Evolutionary conservation across 2,888 invertebrate genomes (phyloP), one percentile per base, ranked within the genome.

Genomic region (Tromatobia lineatoria): DNA sequence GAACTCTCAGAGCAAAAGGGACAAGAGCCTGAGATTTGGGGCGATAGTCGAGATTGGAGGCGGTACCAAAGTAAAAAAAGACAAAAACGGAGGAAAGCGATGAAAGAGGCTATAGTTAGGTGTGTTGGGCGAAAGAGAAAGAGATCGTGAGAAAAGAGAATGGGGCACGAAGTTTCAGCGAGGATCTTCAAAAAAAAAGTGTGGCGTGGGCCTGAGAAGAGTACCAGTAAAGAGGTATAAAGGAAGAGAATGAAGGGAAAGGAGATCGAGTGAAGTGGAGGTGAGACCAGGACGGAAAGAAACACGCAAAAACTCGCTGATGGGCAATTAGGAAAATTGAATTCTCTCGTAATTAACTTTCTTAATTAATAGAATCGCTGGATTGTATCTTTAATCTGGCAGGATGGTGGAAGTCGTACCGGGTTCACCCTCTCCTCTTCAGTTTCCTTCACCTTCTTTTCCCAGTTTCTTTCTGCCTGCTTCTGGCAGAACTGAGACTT

Each of bases 281-380:
- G 67, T 59, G 34, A 57, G 64, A 69, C 69, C 8, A 74, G 74
- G 64, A 57, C 84, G 73, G 76, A 83, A 85, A 83, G 85, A 83
- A 70, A 66, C 75, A 83, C 67, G 76, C 69, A 82, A 88, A 86
- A 88, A 83, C 86, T 87, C 83, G 88, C 84, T 87, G 90, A 90
- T 90, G 89, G 87, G 89, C 91, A 91, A 91, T 91, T 91, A 91
- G 88, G 90, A 89, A 91, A 91, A 91, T 91, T 91, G 90, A 89
- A 91, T 91, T 89, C 87, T 80, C 74, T 54, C 85, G 88, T 90
- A 91, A 91, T 90, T 90, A 91, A 90, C 89, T 91, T 91, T 89
- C 89, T 91, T 90, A 90, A 91, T 91, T 91, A 91, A 91, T 90
- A 91, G 89, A 90, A 91, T 90, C 88, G 87, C 74, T 85, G 88